phyloP scores from a whole-genome alignment of 2,113 vertebrate species.

The Lagenorhynchus albirostris region DNA sequence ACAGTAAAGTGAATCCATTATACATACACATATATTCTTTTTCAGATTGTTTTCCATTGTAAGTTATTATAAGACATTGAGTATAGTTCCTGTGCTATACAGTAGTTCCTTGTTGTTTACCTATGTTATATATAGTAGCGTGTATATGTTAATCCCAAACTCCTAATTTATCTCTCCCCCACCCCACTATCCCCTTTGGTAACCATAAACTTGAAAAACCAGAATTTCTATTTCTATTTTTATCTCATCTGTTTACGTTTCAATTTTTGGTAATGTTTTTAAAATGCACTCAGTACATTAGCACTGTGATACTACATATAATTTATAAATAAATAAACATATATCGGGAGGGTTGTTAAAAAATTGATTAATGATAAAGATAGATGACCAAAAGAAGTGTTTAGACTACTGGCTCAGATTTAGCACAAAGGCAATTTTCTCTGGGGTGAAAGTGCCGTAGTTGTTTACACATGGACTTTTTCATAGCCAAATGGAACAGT shows the following conservation, averaged over 20 bases:
- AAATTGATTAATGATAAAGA: background rate
- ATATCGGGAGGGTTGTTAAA: background rate
- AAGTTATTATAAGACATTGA: too few species aligned
- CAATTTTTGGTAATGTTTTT: background rate
- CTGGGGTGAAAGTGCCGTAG: background rate
- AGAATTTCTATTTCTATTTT: background rate
- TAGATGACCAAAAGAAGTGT: background rate
- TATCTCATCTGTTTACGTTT: background rate
- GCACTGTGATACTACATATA: background rate
- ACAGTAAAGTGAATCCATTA: too few species aligned
- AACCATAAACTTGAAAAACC: background rate
- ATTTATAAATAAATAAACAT: background rate
- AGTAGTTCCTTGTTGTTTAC: too few species aligned
- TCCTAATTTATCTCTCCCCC: too few species aligned
- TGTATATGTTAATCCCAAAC: too few species aligned
- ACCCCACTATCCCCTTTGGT: too few species aligned
- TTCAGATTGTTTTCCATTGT: too few species aligned
- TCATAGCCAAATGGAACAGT: background rate
- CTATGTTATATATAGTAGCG: too few species aligned
- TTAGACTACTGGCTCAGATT: background rate
- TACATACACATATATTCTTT: too few species aligned
- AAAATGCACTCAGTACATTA: background rate
- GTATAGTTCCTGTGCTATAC: too few species aligned
- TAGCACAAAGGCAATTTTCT: slow-evolving; percentile 39
- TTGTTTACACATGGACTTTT: background rate